Evolutionary conservation across 1,140 invertebrate species (phyloP), one percentile per base, ranked within the genome.

Genomic region (Pseudomyrmex cubaensis): DNA sequence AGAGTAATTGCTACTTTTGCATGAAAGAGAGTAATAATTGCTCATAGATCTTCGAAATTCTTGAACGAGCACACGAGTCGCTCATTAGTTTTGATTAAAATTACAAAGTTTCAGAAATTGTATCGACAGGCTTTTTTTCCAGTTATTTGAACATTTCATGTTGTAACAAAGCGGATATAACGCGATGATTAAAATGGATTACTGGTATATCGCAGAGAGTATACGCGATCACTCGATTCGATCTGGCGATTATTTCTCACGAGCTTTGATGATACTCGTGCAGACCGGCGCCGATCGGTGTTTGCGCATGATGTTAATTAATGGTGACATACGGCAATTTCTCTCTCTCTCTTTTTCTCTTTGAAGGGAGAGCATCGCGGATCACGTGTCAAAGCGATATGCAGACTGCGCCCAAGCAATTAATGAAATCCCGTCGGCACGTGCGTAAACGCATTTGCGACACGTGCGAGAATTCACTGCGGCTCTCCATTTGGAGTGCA

Each of bases 351-450:
- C 35, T 35, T 4, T 35, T 35, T 35, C 35, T 35, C 35, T 35
- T 35, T 50, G 25, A 25, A 25, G 17, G 22, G 25, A 59, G 35
- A 62, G 10, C 20, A 17, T 63, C 17, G 8, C 57, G 52, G 54
- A 75, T 87, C 86, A 77, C 83, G 83, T 77, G 86, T 69, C 76
- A 17, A 46, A 64, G 57, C 57, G 66, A 78, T 50, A 52, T 17
- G 52, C 76, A 57, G 48, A 9, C 59, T 15, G 57, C 57, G 70
- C 52, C 69, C 50, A 56, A 63, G 73, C 63, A 83, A 88, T 88
- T 88, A 88, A 88, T 88, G 74, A 76, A 88, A 85, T 85, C 67
- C 44, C 13, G 56, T 17, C 82, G 56, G 84, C 87, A 88, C 87
- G 87, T 88, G 87, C 69, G 86, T 82, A 54, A 78, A 85, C 59